These are phyloP conservation scores for Meiosimyza platycephala DNA, from an alignment of 2,888 invertebrate species.

Conservation along the genomic window DNA sequence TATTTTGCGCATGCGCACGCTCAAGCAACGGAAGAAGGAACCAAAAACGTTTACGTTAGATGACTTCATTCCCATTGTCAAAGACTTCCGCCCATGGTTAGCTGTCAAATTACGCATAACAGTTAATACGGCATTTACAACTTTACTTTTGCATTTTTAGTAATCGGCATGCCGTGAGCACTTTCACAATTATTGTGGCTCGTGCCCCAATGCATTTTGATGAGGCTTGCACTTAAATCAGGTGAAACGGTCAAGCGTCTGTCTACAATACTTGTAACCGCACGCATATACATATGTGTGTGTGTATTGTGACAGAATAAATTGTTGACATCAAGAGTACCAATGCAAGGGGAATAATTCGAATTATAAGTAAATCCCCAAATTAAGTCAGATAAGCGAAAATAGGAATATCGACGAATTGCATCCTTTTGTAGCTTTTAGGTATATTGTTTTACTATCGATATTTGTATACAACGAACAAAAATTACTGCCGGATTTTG, in stretches of 20 bases:
- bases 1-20: slow-evolving; percentile 41
- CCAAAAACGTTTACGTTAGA: slow-evolving; percentile 26
- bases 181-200: slow-evolving; percentile 20
- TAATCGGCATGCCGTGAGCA: neutral
- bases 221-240: slow-evolving; percentile 47
- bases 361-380: too few relatives aligned
- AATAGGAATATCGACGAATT: too few relatives aligned
- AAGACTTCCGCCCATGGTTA: slow-evolving; percentile 35
- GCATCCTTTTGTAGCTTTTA: too few relatives aligned
- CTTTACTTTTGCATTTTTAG: neutral
- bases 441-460: too few relatives aligned
- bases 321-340: too few relatives aligned
- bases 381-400: too few relatives aligned
- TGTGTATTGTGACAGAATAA: too few relatives aligned
- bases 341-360: too few relatives aligned
- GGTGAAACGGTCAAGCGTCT: slow-evolving; percentile 58
- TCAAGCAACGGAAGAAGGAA: slow-evolving; percentile 39
- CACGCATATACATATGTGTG: too few relatives aligned
- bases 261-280: too few relatives aligned
- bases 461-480: too few relatives aligned
- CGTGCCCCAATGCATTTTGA: slow-evolving; percentile 32
- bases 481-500: too few relatives aligned
- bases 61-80: slow-evolving; percentile 37
- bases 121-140: slow-evolving; percentile 25
- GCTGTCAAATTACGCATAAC: slow-evolving; percentile 24